Conservation (phyloP, 2,113 vertebrate genomes). For the Falco punctatus region DNA sequence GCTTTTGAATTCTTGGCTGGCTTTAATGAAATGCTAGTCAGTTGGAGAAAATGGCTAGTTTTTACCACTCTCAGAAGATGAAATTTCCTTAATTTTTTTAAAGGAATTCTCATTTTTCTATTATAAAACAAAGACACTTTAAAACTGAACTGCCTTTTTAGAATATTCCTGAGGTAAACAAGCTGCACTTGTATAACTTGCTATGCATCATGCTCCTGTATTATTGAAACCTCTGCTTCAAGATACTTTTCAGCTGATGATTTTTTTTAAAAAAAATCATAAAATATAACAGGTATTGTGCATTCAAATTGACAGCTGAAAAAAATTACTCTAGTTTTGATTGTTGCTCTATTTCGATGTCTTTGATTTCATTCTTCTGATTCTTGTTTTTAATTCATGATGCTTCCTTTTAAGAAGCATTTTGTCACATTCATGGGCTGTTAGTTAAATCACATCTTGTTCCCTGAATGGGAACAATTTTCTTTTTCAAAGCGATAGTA, state of each 20-base stretch:
- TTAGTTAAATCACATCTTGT: constrained; percentile 15
- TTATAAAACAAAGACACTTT: background rate
- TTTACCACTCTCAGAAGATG: background rate
- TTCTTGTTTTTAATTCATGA: constrained; percentile 13
- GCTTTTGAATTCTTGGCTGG: background rate
- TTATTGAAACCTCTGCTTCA: background rate
- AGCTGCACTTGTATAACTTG: background rate
- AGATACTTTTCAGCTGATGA: background rate
- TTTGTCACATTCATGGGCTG: background rate
- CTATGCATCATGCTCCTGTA: background rate
- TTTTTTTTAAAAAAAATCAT: background rate
- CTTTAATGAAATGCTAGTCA: background rate
- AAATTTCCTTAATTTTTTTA: background rate
- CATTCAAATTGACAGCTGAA: background rate
- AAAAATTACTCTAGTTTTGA: background rate
- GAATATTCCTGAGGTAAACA: background rate
- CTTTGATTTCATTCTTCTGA: background rate
- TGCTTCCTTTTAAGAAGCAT: background rate
- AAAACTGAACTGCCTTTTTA: background rate
- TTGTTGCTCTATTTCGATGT: background rate
- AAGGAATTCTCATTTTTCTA: background rate
- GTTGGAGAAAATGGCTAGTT: background rate
- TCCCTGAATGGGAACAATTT: background rate
- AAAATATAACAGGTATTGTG: background rate
- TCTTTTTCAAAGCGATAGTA: background rate